Base-by-base conservation (phyloP, 2,113 vertebrate species). In the Grus americana region DNA sequence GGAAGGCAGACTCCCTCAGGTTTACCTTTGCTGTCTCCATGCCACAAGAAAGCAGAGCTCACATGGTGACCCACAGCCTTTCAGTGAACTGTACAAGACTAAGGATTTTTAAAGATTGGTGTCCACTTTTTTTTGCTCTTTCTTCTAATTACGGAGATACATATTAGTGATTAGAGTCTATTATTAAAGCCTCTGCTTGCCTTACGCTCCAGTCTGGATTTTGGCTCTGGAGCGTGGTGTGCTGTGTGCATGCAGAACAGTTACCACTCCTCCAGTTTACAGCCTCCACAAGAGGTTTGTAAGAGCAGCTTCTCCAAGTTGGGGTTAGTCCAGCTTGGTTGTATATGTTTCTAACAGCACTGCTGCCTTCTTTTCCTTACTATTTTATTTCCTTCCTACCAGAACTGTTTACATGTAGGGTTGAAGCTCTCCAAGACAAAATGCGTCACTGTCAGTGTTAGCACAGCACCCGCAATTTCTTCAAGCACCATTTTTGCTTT, bases 311-410 rank as follows among this genome's bases (percentile, higher is more conserved):
- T 92, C 78, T 75, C 74, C 58, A 72, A 68, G 36, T 3, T 92
- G 87, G 63, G 80, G 66, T 91, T 59, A 76, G 84, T 87, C 74
- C 92, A 88, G 81, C 91, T 85, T 17, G 0, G 54, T 86, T 86
- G 75, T 94, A 55, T 94, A 88, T 80, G 61, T 92, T 94, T 93
- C 71, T 86, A 86, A 79, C 47, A 82, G 88, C 32, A 78, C 40
- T 1, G 0, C 91, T 91, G 79, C 74, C 54, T 82, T 82, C 57
- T 93, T 95, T 87, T 75, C 54, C 63, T 85, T 87, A 93, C 50
- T 92, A 79, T 90, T 95, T 95, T 92, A 73, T 92, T 95, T 96
- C 89, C 87, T 91, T 94, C 50, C 66, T 46, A 62, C 54, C 71
- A 91, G 58, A 92, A 87, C 58, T 93, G 92, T 91, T 96, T 97